Conservation (phyloP, 2,113 vertebrate species). For the Scortum barcoo region DNA sequence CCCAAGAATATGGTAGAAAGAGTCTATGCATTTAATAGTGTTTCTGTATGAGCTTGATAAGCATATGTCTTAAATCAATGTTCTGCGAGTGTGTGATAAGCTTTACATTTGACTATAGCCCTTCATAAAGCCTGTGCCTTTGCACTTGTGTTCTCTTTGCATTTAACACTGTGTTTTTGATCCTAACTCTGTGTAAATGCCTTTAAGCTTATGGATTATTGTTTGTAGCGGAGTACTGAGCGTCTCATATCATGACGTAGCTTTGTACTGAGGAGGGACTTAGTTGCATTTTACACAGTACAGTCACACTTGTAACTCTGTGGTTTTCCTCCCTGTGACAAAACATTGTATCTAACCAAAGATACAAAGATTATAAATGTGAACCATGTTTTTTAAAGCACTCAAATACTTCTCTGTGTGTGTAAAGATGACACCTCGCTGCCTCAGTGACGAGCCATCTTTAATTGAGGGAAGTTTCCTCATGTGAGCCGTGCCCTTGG, state of each 20-base stretch:
- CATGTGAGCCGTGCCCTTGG: neutral
- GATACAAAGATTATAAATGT: conserved; percentile 8
- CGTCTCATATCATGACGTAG: conserved; percentile 33
- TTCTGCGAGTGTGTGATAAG: conserved; percentile 72
- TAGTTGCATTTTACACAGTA: conserved; percentile 22
- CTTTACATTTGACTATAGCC: conserved; percentile 63
- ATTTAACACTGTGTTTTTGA: conserved; percentile 68
- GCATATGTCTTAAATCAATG: conserved; percentile 69
- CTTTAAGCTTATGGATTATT: conserved; percentile 64
- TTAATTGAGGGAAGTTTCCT: conserved; percentile 29
- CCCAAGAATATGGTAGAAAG: conserved; percentile 47
- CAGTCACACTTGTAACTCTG: conserved; percentile 5
- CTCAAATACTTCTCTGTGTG: neutral
- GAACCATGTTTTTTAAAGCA: neutral
- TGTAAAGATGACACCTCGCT: neutral
- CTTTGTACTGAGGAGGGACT: conserved; percentile 12
- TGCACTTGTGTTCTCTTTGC: conserved; percentile 67
- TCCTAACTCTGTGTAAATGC: conserved; percentile 45
- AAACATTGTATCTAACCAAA: neutral
- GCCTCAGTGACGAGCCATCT: conserved; percentile 1
- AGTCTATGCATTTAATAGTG: conserved; percentile 65
- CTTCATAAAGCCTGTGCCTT: conserved; percentile 65
- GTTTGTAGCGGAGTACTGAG: conserved; percentile 31
- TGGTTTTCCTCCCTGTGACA: neutral
- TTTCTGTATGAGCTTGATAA: conserved; percentile 73